Evolutionary conservation across 2,797 vertebrate genomes (phyloP).

Genomic region (Lagocephalus sceleratus): DNA sequence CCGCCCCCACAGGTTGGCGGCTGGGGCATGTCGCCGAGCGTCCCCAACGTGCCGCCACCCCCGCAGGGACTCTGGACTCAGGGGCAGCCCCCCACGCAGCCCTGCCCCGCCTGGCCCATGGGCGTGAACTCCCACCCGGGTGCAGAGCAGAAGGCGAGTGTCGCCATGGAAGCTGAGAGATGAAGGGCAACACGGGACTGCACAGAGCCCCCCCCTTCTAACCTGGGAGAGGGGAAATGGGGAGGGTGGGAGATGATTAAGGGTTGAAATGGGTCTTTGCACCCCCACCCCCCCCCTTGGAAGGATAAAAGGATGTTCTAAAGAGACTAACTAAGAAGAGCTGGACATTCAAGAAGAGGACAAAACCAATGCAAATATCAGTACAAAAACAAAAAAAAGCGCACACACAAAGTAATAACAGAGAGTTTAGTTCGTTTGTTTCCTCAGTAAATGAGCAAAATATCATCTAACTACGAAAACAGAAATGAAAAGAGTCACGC

Average conservation of each 20-base stretch:
- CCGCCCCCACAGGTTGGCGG: conserved; percentile 75
- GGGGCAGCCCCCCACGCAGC: conserved; percentile 74
- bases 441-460: conserved; percentile 71
- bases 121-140: conserved; percentile 81
- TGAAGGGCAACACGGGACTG: conserved; percentile 79
- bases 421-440: conserved; percentile 62
- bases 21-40: conserved; percentile 70
- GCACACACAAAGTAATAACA: conserved; percentile 75
- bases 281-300: conserved; percentile 30
- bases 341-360: conserved; percentile 72
- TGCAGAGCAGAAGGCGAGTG: conserved; percentile 90
- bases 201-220: conserved; percentile 1
- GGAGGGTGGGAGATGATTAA: conserved; percentile 14
- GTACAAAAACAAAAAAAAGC: conserved; percentile 49
- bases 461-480: conserved; percentile 63
- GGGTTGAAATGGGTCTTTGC: conserved; percentile 39
- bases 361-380: conserved; percentile 76
- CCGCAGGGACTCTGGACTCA: conserved; percentile 87
- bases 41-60: conserved; percentile 76
- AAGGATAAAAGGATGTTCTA: conserved; percentile 26
- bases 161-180: conserved; percentile 96
- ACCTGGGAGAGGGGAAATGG: conserved; percentile 7
- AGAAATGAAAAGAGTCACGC: conserved; percentile 49
- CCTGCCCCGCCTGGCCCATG: conserved; percentile 83
- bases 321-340: conserved; percentile 70